Conservation (phyloP, 2,888 invertebrate species). For the Vannuccia rotundouncinata region DNA sequence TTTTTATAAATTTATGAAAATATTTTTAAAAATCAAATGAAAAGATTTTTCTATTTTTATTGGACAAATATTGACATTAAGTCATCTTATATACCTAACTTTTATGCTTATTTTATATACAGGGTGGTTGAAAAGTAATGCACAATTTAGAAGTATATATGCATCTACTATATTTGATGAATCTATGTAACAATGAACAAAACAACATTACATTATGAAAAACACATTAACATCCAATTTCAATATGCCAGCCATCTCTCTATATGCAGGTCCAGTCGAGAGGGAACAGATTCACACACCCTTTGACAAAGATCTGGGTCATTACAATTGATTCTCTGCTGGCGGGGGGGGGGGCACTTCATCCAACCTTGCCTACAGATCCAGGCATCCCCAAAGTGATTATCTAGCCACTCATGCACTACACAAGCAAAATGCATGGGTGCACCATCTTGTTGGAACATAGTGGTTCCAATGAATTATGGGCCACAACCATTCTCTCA, state of each 20-base stretch:
- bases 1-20: no score
- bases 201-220: background rate
- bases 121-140: conserved; percentile 10
- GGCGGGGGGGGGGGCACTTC: background rate
- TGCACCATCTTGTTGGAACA: conserved; percentile 19
- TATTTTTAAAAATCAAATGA: no score
- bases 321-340: background rate
- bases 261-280: conserved; percentile 9
- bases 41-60: no score
- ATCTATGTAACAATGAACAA: background rate
- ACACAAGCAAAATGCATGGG: conserved; percentile 12
- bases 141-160: background rate
- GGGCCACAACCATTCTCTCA: no score
- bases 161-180: background rate
- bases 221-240: conserved; percentile 15
- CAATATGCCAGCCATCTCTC: background rate
- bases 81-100: no score
- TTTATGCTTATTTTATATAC: no score
- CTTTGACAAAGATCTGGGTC: conserved; percentile 2
- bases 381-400: background rate
- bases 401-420: conserved; percentile 20
- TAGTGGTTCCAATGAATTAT: background rate
- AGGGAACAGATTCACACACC: background rate
- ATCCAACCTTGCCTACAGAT: conserved; percentile 3
- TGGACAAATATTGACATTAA: no score